These are phyloP conservation scores for Dolichopus griseipennis DNA, from an alignment of 2,888 invertebrate species.

Conservation along the genomic window DNA sequence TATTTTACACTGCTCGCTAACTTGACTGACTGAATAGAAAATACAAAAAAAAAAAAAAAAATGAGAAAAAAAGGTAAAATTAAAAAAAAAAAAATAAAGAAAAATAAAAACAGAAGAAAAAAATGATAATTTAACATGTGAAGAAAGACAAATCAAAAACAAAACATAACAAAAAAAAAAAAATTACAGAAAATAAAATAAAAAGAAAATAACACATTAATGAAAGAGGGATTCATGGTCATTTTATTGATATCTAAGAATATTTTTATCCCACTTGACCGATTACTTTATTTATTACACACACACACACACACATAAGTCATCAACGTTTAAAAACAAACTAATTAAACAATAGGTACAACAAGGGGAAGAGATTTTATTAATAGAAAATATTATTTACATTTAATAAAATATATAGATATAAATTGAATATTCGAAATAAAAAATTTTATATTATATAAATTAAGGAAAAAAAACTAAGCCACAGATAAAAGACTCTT, in stretches of 20 bases:
- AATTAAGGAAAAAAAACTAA: no score
- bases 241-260: neutral
- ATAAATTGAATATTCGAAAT: no score
- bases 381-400: no score
- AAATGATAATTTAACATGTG: constrained; percentile 21
- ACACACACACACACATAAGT: no score
- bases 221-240: constrained; percentile 20
- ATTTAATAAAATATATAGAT: no score
- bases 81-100: neutral
- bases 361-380: no score
- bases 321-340: no score
- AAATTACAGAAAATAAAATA: neutral
- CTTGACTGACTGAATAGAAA: constrained; percentile 15
- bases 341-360: no score
- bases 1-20: constrained; percentile 17
- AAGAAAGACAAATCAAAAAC: neutral
- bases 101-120: constrained; percentile 11
- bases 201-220: constrained; percentile 11
- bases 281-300: neutral
- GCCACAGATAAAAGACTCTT: no score
- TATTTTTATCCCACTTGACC: neutral
- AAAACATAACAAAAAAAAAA: neutral
- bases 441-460: no score
- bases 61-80: neutral
- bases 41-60: constrained; percentile 12